Base-by-base conservation (phyloP, 1,140 invertebrate genomes). In the Conus betulinus region DNA sequence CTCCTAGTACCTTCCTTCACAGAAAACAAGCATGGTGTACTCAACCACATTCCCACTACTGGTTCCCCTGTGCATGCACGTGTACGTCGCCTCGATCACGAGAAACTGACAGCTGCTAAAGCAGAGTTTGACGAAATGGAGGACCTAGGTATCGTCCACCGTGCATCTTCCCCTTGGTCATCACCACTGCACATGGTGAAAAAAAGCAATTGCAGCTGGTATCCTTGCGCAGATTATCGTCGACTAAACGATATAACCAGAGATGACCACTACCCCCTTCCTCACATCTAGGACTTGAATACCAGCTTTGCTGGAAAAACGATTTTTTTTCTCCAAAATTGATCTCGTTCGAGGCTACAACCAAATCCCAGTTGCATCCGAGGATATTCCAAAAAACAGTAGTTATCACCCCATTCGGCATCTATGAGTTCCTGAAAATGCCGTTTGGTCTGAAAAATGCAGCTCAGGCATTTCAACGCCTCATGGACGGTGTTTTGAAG, bases 341-440 rank as follows among this genome's bases (percentile, higher is more conserved):
- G 82, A 84, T 55, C 53, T 84, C 3, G 82, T 84, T 13, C 27
- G 82, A 39, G 82, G 82, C 25, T 79, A 79, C 23, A 25, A 79
- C 23, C 78, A 52, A 52, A 79, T 79, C 11, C 78, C 78, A 25
- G 78, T 79, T 3, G 78, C 78, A 13, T 4, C 78, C 1, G 78
- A 79, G 1, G 78, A 79, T n/a, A 84, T 79, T 27, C 78, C 78
- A 1, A 79, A n/a, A 79, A 79, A 79, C 78, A 52, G 78, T 5
- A 79, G 78, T 79, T 3, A 84, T 84, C 82, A 84, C 82, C 13
- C 53, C 82, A n/a, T 84, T 84, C 53, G 82, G 82, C 53, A n/a
- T 5, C 51, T 84, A 53, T 15, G 82, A 84, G 53, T 84, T 84
- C 53, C n/a, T 55, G 39, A 39, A 53, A 39, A 84, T 84, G 82